Percentiles rank a stretch among this genome's conserved stretches.
Evolutionary conservation across 2,113 vertebrate genomes (phyloP).

Genomic region (Salvelinus namaycush): DNA sequence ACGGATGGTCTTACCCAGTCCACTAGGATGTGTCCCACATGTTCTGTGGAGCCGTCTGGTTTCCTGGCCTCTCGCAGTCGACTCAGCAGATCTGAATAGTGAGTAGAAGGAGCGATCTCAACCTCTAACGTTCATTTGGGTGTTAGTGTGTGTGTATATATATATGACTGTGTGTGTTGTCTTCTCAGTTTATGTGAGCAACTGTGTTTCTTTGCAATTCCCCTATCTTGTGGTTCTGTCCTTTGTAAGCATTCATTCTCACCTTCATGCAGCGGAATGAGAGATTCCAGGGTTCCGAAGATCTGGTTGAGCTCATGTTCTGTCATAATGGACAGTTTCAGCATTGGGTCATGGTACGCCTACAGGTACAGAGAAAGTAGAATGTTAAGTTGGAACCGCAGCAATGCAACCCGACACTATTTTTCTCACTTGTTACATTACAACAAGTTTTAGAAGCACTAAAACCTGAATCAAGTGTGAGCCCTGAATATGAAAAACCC

Average conservation of each 20-base stretch:
- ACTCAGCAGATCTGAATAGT: constrained; percentile 82
- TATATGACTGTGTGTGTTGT: not conserved
- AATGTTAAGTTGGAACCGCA: too few relatives aligned
- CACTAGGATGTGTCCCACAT: constrained; percentile 89
- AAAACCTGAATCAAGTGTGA: too few relatives aligned
- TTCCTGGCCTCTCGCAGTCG: constrained; percentile 86
- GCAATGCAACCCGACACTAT: too few relatives aligned
- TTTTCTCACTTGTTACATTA: too few relatives aligned
- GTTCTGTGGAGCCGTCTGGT: constrained; percentile 90
- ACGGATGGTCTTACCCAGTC: constrained; percentile 83
- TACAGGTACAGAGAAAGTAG: constrained; percentile 42
- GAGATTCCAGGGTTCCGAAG: constrained; percentile 93
- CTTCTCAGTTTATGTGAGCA: too few relatives aligned
- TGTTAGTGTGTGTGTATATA: not conserved
- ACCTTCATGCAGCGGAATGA: constrained; percentile 98
- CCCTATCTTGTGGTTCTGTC: too few relatives aligned
- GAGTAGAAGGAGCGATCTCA: not conserved
- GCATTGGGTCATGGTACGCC: constrained; percentile 97
- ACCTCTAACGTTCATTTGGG: not conserved
- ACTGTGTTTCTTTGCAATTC: too few relatives aligned
- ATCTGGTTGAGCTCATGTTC: constrained; percentile 94
- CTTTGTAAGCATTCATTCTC: constrained; percentile 19
- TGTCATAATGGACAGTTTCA: constrained; percentile 96
- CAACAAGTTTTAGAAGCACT: too few relatives aligned
- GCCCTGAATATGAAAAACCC: not conserved